These are phyloP conservation scores for Xestia c-nigrum DNA, from an alignment of 2,888 invertebrate genomes.

Conservation along the genomic window DNA sequence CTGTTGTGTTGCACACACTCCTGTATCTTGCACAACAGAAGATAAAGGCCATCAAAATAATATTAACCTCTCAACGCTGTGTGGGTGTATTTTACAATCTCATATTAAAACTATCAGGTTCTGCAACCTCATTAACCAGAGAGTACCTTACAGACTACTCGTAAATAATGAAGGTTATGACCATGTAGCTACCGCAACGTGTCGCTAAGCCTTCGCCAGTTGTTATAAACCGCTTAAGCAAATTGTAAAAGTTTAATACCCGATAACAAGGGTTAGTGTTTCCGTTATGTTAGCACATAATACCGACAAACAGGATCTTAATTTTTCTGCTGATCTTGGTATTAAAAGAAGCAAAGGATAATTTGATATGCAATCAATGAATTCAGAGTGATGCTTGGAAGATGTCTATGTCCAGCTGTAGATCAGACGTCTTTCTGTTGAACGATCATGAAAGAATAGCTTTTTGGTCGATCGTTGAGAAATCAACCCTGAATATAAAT, in stretches of 20 bases:
- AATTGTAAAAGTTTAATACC: conserved; percentile 64
- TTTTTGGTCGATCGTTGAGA: neutral
- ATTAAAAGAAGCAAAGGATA: conserved; percentile 14
- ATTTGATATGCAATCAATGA: neutral
- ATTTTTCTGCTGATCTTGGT: conserved; percentile 41
- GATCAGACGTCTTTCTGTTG: too few species aligned
- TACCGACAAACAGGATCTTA: conserved; percentile 42
- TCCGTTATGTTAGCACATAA: conserved; percentile 38
- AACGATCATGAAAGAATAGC: neutral
- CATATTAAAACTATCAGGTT: conserved; percentile 57
- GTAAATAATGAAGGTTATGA: conserved; percentile 69
- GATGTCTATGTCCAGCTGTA: neutral
- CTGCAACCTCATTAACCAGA: conserved; percentile 57
- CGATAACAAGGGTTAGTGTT: conserved; percentile 50
- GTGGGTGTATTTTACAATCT: conserved; percentile 52
- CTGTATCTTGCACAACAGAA: neutral
- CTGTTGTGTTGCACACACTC: neutral
- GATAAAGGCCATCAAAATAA: conserved; percentile 28
- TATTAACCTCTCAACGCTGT: conserved; percentile 32
- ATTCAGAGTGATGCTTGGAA: neutral
- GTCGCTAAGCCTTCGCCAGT: conserved; percentile 57
- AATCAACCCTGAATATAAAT: neutral
- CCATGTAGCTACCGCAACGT: conserved; percentile 62
- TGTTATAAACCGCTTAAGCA: conserved; percentile 65
- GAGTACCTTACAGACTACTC: conserved; percentile 55